These are phyloP conservation scores for Aelia acuminata DNA, from an alignment of 2,888 invertebrate species.

Conservation along the genomic window DNA sequence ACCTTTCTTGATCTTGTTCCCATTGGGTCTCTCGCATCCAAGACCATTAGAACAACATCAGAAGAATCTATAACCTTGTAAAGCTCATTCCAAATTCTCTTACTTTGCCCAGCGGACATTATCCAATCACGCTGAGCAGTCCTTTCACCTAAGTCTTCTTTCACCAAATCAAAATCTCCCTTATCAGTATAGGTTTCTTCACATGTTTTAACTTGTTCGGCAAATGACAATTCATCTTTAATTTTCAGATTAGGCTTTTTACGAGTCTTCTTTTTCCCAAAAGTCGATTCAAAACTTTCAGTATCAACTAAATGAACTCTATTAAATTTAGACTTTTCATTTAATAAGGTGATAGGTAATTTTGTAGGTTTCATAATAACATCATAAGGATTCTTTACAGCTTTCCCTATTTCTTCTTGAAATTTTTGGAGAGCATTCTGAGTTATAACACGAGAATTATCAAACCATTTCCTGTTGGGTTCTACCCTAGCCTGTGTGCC, in stretches of 20 bases:
- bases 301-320: slow-evolving; percentile 96
- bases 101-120: slow-evolving; percentile 95
- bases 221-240: slow-evolving; percentile 84
- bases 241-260: slow-evolving; percentile 88
- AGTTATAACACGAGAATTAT: slow-evolving; percentile 96
- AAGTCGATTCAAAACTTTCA: slow-evolving; percentile 93
- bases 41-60: slow-evolving; percentile 94
- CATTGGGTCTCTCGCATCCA: slow-evolving; percentile 97
- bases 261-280: slow-evolving; percentile 93
- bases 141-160: slow-evolving; percentile 84
- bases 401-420: slow-evolving; percentile 95
- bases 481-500: slow-evolving; percentile 95
- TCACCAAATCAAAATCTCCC: slow-evolving; percentile 85
- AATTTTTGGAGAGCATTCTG: slow-evolving; percentile 91
- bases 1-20: slow-evolving; percentile 95
- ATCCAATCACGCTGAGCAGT: slow-evolving; percentile 92
- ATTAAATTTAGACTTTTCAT: slow-evolving; percentile 91
- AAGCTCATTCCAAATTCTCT: slow-evolving; percentile 98
- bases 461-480: slow-evolving; percentile 99
- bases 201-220: slow-evolving; percentile 79
- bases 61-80: slow-evolving; percentile 99
- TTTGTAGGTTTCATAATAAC: slow-evolving; percentile 97
- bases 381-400: slow-evolving; percentile 95
- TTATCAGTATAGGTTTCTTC: slow-evolving; percentile 81
- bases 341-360: slow-evolving; percentile 92